Conservation (phyloP, 1,140 invertebrate species). For the Yoshiicerus persimilis region DNA sequence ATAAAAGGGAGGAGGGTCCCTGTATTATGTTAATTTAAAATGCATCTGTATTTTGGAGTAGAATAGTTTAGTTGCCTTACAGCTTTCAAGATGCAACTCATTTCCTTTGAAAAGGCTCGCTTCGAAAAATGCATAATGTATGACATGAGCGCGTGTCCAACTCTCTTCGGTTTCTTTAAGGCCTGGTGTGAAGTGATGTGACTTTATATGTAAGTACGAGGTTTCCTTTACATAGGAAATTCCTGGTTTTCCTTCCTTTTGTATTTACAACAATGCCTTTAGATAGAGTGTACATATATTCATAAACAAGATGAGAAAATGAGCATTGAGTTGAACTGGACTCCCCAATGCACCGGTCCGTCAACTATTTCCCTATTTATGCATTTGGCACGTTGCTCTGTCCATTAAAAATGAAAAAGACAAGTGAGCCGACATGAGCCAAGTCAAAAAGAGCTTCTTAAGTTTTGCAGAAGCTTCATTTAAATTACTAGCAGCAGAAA, state of each 20-base stretch:
- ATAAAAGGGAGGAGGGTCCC: neutral
- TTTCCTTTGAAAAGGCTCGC: neutral
- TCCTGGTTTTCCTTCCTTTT: neutral
- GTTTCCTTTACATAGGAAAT: neutral
- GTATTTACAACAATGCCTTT: too few relatives aligned
- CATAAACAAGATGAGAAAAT: neutral
- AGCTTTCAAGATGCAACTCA: neutral
- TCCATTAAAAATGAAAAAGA: neutral
- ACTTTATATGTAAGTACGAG: neutral
- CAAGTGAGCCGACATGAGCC: neutral
- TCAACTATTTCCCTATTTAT: neutral
- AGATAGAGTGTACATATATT: too few relatives aligned
- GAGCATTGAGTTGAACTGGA: neutral
- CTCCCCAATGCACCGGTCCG: neutral
- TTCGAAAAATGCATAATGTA: neutral
- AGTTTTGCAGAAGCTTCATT: neutral
- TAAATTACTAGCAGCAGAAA: neutral
- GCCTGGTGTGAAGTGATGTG: neutral
- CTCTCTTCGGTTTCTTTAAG: neutral
- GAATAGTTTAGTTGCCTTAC: neutral
- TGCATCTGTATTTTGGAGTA: neutral
- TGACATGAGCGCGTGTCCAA: neutral
- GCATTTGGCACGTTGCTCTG: neutral
- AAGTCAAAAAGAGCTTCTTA: neutral
- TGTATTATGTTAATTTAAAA: neutral